Percentiles rank a stretch among this genome's conserved stretches.
Conservation (phyloP, 2,113 vertebrate genomes). For the Colistium nudipinnis region DNA sequence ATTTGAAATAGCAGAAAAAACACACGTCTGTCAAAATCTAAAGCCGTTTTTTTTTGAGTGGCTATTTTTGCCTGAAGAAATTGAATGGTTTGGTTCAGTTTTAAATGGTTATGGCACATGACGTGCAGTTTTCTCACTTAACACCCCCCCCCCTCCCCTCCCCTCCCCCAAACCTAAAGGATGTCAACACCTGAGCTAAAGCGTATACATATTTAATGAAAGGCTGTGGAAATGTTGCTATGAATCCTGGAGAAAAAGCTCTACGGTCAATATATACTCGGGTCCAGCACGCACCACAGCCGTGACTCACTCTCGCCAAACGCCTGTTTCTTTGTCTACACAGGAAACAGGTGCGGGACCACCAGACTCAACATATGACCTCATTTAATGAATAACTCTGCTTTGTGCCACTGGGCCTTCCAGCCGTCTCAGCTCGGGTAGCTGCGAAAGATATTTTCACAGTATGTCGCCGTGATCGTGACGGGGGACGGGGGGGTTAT, state of each 20-base stretch:
- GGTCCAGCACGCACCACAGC: neutral
- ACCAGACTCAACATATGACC: slow-evolving; percentile 68
- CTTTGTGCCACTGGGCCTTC: slow-evolving; percentile 15
- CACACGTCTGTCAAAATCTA: neutral
- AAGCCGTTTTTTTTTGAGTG: no score
- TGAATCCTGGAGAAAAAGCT: slow-evolving; percentile 26
- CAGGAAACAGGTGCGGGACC: slow-evolving; percentile 60
- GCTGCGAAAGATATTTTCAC: neutral
- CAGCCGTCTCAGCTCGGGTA: neutral
- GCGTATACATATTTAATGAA: slow-evolving; percentile 55
- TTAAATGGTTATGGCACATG: slow-evolving; percentile 22
- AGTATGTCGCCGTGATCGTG: neutral
- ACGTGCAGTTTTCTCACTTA: no score
- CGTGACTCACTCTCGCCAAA: slow-evolving; percentile 38
- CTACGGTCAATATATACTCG: neutral
- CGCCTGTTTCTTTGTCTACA: slow-evolving; percentile 28
- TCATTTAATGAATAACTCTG: slow-evolving; percentile 35
- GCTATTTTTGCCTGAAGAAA: slow-evolving; percentile 20
- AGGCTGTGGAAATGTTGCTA: slow-evolving; percentile 36
- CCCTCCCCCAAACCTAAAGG: slow-evolving; percentile 28
- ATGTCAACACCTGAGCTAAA: slow-evolving; percentile 58
- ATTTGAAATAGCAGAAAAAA: neutral
- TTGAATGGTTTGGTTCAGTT: neutral
- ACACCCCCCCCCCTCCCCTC: no score
- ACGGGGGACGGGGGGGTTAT: neutral